Evolutionary conservation across 2,797 vertebrate species (phyloP).

Genomic region (Leucoraja ocellata): DNA sequence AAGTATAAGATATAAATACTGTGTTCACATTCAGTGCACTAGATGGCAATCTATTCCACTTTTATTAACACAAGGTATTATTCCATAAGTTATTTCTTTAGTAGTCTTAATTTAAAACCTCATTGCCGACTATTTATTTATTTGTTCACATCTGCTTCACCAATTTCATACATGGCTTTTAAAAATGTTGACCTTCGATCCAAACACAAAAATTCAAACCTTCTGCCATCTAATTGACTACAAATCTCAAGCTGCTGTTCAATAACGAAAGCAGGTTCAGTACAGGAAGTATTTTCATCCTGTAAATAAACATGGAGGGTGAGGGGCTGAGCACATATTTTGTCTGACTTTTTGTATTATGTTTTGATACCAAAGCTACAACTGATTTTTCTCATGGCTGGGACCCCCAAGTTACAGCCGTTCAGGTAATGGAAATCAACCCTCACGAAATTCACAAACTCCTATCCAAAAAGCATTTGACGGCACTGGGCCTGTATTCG

Average conservation of each 20-base stretch:
- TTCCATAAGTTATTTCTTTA: background rate
- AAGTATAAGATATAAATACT: background rate
- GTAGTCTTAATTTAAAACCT: background rate
- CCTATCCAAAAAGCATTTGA: too few relatives aligned
- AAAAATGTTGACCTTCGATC: background rate
- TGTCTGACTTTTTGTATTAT: background rate
- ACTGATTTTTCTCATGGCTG: background rate
- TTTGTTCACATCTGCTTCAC: background rate
- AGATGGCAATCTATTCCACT: slow-evolving; percentile 36
- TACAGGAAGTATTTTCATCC: background rate
- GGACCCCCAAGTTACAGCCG: too few relatives aligned
- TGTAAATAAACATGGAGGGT: slow-evolving; percentile 16
- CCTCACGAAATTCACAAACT: too few relatives aligned
- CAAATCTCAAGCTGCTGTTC: background rate
- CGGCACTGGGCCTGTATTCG: too few relatives aligned
- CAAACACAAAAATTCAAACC: background rate
- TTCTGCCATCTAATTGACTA: background rate
- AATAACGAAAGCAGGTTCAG: slow-evolving; percentile 8
- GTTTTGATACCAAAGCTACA: background rate
- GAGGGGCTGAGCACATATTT: background rate
- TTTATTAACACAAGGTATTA: slow-evolving; percentile 3
- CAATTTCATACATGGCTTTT: background rate
- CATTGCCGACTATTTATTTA: background rate
- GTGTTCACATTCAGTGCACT: slow-evolving; percentile 35
- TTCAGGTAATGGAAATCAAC: too few relatives aligned